phyloP scores from a whole-genome alignment of 2,888 invertebrate genomes.

The Aleiodes testaceus region DNA sequence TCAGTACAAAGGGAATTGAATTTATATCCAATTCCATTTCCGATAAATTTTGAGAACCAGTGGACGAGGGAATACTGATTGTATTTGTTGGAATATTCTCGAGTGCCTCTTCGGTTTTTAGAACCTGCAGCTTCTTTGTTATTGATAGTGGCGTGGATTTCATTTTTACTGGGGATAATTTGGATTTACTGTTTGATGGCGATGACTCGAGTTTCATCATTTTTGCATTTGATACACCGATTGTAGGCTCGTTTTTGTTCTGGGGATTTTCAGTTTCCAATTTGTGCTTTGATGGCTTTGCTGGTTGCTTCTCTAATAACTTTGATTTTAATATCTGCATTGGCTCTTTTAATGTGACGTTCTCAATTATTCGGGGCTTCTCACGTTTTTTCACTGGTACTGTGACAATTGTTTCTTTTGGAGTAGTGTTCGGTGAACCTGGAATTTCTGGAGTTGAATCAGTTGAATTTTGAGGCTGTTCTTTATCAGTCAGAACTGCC shows the following conservation, averaged over 20 bases:
- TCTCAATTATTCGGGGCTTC: constrained; percentile 70
- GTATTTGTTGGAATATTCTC: constrained; percentile 44
- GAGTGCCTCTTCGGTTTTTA: constrained; percentile 62
- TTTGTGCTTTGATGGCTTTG: constrained; percentile 65
- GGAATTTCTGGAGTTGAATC: neutral
- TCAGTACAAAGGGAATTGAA: constrained; percentile 84
- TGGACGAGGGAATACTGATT: constrained; percentile 42
- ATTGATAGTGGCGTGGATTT: constrained; percentile 52
- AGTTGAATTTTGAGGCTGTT: neutral
- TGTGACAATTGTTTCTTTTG: constrained; percentile 54
- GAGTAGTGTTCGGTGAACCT: neutral
- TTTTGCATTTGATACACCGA: constrained; percentile 58
- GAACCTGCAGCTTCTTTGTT: constrained; percentile 60
- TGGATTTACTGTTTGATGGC: constrained; percentile 56
- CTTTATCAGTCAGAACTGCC: neutral
- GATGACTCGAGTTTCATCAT: constrained; percentile 64
- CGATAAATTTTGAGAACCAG: constrained; percentile 60
- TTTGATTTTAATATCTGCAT: constrained; percentile 68
- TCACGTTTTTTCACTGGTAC: constrained; percentile 70
- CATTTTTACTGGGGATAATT: constrained; percentile 49
- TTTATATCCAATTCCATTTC: constrained; percentile 80
- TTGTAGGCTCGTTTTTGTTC: constrained; percentile 44
- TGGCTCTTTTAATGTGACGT: constrained; percentile 67
- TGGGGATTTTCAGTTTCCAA: constrained; percentile 57
- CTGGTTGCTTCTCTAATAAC: constrained; percentile 61